Percentiles rank a stretch among this genome's conserved stretches.
Evolutionary conservation across 2,113 vertebrate genomes (phyloP).

Genomic region (Heterotilapia buettikoferi): DNA sequence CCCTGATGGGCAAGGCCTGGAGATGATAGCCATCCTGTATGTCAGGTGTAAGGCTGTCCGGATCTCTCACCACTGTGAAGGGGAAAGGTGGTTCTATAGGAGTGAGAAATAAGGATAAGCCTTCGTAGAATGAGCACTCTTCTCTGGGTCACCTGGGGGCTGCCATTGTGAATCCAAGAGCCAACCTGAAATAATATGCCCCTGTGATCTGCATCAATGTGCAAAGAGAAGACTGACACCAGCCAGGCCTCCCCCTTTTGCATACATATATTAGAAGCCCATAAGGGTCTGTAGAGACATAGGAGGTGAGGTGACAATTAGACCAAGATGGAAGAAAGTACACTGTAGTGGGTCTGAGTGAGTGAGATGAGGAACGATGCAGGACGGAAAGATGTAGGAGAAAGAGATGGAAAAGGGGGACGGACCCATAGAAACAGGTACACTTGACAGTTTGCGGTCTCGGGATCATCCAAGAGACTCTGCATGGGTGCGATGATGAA

Average conservation of each 20-base stretch:
- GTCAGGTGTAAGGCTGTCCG: conserved; percentile 48
- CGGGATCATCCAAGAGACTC: conserved; percentile 59
- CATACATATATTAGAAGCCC: conserved; percentile 43
- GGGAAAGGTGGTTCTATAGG: conserved; percentile 27
- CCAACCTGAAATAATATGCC: conserved; percentile 29
- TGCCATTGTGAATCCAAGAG: conserved; percentile 48
- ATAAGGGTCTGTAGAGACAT: conserved; percentile 38
- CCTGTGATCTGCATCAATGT: conserved; percentile 42
- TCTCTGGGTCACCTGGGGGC: conserved; percentile 43
- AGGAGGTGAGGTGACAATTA: conserved; percentile 59
- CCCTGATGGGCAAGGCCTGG: conserved; percentile 57
- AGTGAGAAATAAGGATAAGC: conserved; percentile 38
- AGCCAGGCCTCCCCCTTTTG: conserved; percentile 30
- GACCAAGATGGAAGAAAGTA: conserved; percentile 36
- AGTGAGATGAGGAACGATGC: conserved; percentile 11
- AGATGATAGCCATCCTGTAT: conserved; percentile 52
- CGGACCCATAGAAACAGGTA: conserved; percentile 61
- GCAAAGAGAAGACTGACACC: conserved; percentile 22
- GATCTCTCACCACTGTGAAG: conserved; percentile 29
- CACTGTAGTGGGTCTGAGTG: conserved; percentile 41
- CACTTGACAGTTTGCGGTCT: conserved; percentile 65
- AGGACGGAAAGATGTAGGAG: conserved; percentile 19
- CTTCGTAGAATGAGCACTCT: conserved; percentile 28
- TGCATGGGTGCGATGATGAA: conserved; percentile 63
- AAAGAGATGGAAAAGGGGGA: conserved; percentile 39